Percentiles rank a stretch among this genome's conserved stretches.
Conservation (phyloP, 2,888 invertebrate genomes). For the Epirrhoe alternata region DNA sequence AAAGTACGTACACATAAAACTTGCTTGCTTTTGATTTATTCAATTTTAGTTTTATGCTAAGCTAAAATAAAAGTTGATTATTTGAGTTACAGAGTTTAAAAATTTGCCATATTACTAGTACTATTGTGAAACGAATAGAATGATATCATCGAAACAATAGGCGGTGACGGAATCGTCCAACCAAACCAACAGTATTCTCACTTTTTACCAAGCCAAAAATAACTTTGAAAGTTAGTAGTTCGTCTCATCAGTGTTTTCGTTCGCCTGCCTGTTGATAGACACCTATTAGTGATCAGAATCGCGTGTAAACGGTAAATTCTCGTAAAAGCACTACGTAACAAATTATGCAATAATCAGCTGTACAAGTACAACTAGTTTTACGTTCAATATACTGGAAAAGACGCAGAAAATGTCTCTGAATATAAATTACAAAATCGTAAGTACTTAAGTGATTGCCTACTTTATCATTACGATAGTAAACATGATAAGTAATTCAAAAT, state of each 20-base stretch:
- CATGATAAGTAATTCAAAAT: conserved; percentile 5
- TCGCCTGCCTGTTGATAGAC: background rate
- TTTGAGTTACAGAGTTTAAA: too few species aligned
- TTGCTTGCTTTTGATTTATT: too few species aligned
- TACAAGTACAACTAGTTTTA: background rate
- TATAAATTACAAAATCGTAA: conserved; percentile 58
- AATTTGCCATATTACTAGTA: too few species aligned
- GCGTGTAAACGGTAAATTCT: background rate
- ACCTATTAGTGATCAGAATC: background rate
- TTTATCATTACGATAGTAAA: conserved; percentile 19
- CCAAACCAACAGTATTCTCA: background rate
- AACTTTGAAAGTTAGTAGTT: background rate
- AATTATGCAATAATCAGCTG: conserved; percentile 42
- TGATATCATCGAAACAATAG: background rate
- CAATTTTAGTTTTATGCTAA: too few species aligned
- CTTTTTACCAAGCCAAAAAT: background rate
- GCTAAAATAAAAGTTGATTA: too few species aligned
- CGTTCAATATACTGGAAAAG: conserved; percentile 1
- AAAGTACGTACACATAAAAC: background rate
- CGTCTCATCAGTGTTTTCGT: background rate
- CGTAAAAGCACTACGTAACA: conserved; percentile 6
- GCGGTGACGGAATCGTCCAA: background rate
- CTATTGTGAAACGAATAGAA: background rate
- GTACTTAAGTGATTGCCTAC: conserved; percentile 40
- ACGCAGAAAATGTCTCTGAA: conserved; percentile 48